Base-by-base conservation (phyloP, 2,888 invertebrate genomes). In the Pantelozetes paolii region DNA sequence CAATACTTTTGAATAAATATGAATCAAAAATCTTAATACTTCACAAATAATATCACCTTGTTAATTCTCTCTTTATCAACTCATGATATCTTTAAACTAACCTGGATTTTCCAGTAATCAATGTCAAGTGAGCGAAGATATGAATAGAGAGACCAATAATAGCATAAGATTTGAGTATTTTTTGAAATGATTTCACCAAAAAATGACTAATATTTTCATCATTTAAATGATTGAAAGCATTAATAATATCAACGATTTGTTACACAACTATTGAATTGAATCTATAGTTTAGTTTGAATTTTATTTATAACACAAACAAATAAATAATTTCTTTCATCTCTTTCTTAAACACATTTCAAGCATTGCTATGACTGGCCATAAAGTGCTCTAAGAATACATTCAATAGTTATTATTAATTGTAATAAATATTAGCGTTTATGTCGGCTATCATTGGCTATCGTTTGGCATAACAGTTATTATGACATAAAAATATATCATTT, bases 341-440 rank as follows among this genome's bases (percentile, higher is more conserved):
- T 11, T 36, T 50, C 20, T 20, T 6, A 6, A n/a, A 50, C 50
- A 50, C 50, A 50, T 20, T 50, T 50, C 5, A 50, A 50, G 36
- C 11, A 36, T 36, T 11, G 5, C 36, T 36, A 36, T 8, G 11
- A 36, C 5, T 36, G 11, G 36, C 6, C 36, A 36, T 36, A 36
- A 36, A 36, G 36, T 36, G 5, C 6, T 36, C 5, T 36, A 5
- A 15, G 50, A 18, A 50, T 9, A 6, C 3, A 50, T 9, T 50
- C 50, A 50, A 50, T 3, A n/a, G 5, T 50, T 6, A 50, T 3
- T 18, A 6, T 6, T 8, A 36, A 8, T 8, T 8, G 50, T 20
- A 50, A 50, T 50, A 50, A 50, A 50, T 50, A 50, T 50, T 50
- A 50, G 6, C 18, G 50, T 50, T 50, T 50, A 50, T 50, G 50